Base-by-base conservation (phyloP, 64 coral and sea anemone species). In the Pocillopora damicornis region DNA sequence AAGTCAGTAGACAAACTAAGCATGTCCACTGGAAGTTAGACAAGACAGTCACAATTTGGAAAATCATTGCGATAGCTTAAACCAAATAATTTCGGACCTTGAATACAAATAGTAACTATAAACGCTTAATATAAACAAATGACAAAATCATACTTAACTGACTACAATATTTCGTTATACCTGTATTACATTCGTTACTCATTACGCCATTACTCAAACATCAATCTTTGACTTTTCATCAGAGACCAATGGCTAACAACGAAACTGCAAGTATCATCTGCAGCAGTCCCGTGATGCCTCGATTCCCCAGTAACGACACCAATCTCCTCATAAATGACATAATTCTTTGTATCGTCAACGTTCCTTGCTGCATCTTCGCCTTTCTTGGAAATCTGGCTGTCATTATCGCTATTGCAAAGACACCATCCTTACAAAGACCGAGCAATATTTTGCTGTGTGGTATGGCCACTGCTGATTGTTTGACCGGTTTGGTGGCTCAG, bases 351-450 rank as follows among this genome's bases (percentile, higher is more conserved):
- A 15, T 15, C 63, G 35, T 45, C 35, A 83, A 35, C 62, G 62
- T 38, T 37, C 63, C 80, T 11, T 83, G 34, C 62, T 37, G 23
- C 62, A 23, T 83, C 80, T 83, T 83, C 67, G 80, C 59, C 15
- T 45, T 83, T 36, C 80, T 83, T 67, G 62, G 60, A 64, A 83
- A 83, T 36, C 63, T 83, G 62, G 62, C 80, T 22, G 10, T 83
- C 59, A 68, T 83, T 65, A 11, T 68, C 1, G 80, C 80, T 18
- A 16, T 83, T 66, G 45, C 66, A 61, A 83, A 83, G 18, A 83
- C 34, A 20, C 63, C 80, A 22, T 42, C 80, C 11, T 63, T 83
- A 35, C 80, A 83, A 83, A 37, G 8, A 45, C 80, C 63, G 7
- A 34, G 35, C 37, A 83, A 38, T 68, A 68, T 67, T 45, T 34